Conservation (phyloP, 2,888 invertebrate genomes). For the Xestia xanthographa region DNA sequence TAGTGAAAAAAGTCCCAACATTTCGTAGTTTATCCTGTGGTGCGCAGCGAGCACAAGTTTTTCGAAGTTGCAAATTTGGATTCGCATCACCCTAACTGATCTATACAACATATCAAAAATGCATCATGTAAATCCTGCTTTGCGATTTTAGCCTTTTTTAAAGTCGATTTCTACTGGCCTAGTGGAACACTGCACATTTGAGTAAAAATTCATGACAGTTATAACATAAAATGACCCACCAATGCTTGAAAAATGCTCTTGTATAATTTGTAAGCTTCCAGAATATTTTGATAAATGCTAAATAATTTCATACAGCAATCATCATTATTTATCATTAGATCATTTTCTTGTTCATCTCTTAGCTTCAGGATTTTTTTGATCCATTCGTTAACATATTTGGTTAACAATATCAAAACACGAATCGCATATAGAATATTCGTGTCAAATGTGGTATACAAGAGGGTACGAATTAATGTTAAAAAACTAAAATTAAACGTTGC, state of each 20-base stretch:
- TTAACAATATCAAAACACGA: neutral
- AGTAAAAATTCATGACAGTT: neutral
- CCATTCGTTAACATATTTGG: neutral
- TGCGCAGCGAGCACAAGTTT: no score
- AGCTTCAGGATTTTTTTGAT: neutral
- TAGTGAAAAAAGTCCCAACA: no score
- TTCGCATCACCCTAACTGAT: no score
- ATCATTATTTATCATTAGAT: neutral
- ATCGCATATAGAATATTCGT: neutral
- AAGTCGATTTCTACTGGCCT: no score
- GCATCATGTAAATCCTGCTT: no score
- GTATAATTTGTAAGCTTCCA: constrained; percentile 17
- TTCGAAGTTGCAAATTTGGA: no score
- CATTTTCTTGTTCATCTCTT: neutral
- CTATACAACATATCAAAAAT: no score
- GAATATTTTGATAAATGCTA: constrained; percentile 33
- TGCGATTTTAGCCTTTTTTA: no score
- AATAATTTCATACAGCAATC: neutral
- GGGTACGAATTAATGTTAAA: neutral
- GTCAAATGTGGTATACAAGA: neutral
- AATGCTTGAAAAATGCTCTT: neutral
- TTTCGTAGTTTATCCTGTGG: no score
- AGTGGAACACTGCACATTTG: neutral
- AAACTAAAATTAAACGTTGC: neutral
- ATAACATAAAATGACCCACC: neutral